phyloP scores from a whole-genome alignment of 2,797 vertebrate genomes.

The Arrhamphus sclerolepis region DNA sequence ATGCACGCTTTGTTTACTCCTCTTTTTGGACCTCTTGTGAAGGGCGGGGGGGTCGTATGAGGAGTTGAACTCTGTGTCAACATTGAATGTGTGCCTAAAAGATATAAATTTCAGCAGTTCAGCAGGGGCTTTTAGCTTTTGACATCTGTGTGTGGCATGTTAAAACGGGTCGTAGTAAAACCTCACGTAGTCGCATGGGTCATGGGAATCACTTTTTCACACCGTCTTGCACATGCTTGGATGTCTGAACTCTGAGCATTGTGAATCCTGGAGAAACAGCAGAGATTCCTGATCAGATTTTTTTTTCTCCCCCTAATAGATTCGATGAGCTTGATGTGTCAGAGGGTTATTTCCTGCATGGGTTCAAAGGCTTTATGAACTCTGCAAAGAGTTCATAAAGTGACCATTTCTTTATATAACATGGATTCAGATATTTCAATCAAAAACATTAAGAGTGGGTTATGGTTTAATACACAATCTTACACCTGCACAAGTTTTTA shows the following conservation, averaged over 20 bases:
- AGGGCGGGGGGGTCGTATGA: not conserved
- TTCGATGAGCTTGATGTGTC: constrained; percentile 9
- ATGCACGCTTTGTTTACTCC: not conserved
- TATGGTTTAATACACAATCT: too few species aligned
- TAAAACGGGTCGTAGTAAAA: constrained; percentile 18
- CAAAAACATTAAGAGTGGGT: too few species aligned
- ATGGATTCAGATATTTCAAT: too few species aligned
- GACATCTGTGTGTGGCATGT: constrained; percentile 63
- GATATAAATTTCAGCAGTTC: constrained; percentile 17
- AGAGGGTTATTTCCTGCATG: not conserved
- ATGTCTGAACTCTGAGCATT: not conserved
- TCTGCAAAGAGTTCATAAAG: too few species aligned
- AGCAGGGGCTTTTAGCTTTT: constrained; percentile 20
- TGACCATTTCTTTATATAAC: too few species aligned
- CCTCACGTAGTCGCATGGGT: not conserved
- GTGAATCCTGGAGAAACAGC: not conserved
- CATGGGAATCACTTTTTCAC: constrained; percentile 47
- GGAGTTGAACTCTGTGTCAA: constrained; percentile 42
- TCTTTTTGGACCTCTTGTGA: not conserved
- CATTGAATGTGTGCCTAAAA: constrained; percentile 41
- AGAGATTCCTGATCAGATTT: not conserved
- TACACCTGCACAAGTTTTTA: too few species aligned
- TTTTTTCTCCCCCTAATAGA: constrained; percentile 4
- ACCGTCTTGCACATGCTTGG: constrained; percentile 22
- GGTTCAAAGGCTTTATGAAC: not conserved